These are phyloP conservation scores for Cotesia typhae DNA, from an alignment of 1,140 invertebrate genomes.

Conservation along the genomic window DNA sequence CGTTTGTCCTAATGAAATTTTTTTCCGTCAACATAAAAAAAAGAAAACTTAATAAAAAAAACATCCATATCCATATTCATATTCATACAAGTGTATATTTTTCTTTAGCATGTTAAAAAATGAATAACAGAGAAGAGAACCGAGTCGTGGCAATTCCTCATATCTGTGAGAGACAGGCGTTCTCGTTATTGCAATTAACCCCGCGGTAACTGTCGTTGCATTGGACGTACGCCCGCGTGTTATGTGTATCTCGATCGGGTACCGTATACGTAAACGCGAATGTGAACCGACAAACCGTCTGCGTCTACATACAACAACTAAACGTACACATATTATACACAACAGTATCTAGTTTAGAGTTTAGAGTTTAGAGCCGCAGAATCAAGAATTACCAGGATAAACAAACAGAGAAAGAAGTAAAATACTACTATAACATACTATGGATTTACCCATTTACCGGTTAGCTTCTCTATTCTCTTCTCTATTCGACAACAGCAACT, in stretches of 20 bases:
- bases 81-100: conserved; percentile 4
- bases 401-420: conserved; percentile 2
- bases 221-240: conserved; percentile 18
- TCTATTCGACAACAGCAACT: no score
- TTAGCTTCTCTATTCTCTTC: no score
- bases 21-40: no score
- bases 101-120: conserved; percentile 23
- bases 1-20: neutral
- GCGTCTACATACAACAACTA: neutral
- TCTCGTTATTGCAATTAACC: conserved; percentile 32
- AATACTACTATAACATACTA: no score
- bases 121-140: neutral
- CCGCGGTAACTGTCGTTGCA: conserved; percentile 38
- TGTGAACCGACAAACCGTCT: neutral
- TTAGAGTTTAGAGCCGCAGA: neutral
- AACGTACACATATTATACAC: no score
- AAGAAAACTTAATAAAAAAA: no score
- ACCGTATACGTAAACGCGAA: conserved; percentile 11
- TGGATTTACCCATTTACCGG: no score
- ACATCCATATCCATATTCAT: no score
- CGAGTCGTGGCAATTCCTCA: neutral
- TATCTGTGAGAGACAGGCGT: conserved; percentile 34
- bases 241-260: neutral
- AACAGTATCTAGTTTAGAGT: no score
- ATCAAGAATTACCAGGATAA: neutral